These are phyloP conservation scores for Deilephila elpenor DNA, from an alignment of 2,888 invertebrate species.

Conservation along the genomic window DNA sequence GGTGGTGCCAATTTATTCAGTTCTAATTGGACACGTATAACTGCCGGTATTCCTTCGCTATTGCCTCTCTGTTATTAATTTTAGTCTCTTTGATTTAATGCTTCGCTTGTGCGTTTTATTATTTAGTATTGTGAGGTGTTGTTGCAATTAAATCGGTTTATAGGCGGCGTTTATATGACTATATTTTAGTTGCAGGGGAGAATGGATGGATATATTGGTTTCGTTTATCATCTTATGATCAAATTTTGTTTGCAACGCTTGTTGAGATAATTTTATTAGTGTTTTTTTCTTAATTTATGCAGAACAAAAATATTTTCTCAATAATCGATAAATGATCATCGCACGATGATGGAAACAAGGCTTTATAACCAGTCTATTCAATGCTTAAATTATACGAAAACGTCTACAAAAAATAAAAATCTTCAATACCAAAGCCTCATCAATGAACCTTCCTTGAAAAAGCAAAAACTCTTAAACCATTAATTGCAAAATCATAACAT, in stretches of 20 bases:
- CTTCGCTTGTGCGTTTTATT: not conserved
- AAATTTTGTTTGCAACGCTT: too few species aligned
- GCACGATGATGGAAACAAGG: too few species aligned
- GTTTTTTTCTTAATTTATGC: too few species aligned
- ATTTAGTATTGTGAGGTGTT: conserved; percentile 1
- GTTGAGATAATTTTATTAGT: too few species aligned
- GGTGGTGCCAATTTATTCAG: conserved; percentile 69
- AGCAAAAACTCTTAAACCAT: not conserved
- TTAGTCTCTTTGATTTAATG: conserved; percentile 25
- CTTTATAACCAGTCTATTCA: too few species aligned
- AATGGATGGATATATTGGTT: not conserved
- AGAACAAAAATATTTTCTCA: too few species aligned
- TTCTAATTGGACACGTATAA: conserved; percentile 65
- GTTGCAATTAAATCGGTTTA: conserved; percentile 6
- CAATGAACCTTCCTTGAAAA: not conserved
- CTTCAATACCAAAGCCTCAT: not conserved
- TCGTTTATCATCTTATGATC: too few species aligned
- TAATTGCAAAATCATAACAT: conserved; percentile 12
- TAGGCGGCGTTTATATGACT: not conserved
- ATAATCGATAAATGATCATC: too few species aligned
- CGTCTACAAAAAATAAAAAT: not conserved
- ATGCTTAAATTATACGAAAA: not conserved
- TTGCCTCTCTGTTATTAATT: conserved; percentile 26
- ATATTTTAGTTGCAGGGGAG: not conserved
- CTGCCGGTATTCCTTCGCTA: conserved; percentile 34